Percentiles rank a stretch among this genome's conserved stretches.
Conservation (phyloP, 2,113 vertebrate genomes). For the Canis aureus region DNA sequence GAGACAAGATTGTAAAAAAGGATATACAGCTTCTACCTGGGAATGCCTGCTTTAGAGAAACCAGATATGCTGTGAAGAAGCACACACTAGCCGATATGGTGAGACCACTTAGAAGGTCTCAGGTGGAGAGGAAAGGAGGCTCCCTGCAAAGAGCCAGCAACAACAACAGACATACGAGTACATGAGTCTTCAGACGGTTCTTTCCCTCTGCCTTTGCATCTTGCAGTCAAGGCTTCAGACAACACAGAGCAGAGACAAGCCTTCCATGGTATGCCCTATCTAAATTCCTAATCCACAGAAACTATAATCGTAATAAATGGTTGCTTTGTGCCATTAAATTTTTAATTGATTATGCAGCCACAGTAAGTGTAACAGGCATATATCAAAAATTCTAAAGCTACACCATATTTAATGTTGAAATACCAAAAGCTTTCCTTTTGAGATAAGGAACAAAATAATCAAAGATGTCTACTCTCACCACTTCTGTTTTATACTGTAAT, state of each 20-base stretch:
- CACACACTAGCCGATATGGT: background rate
- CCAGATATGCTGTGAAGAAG: background rate
- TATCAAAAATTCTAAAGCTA: background rate
- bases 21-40: background rate
- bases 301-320: background rate
- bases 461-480: background rate
- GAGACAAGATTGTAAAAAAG: background rate
- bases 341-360: background rate
- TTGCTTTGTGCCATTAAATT: background rate
- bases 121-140: background rate
- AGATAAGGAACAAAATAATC: background rate
- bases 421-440: background rate
- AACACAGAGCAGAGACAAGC: background rate
- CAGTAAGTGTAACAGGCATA: background rate
- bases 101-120: background rate
- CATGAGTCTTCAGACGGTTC: background rate
- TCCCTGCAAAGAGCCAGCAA: background rate
- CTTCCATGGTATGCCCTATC: background rate
- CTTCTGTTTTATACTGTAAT: background rate
- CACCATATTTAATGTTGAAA: background rate
- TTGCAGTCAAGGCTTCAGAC: background rate
- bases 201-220: background rate
- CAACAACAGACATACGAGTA: background rate
- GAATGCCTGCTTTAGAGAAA: background rate
- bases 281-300: conserved; percentile 15